A percentile compares a stretch with the other conserved stretches of the same genome.
Conservation (phyloP, 2,888 invertebrate genomes). For the Camponotus fellah region DNA sequence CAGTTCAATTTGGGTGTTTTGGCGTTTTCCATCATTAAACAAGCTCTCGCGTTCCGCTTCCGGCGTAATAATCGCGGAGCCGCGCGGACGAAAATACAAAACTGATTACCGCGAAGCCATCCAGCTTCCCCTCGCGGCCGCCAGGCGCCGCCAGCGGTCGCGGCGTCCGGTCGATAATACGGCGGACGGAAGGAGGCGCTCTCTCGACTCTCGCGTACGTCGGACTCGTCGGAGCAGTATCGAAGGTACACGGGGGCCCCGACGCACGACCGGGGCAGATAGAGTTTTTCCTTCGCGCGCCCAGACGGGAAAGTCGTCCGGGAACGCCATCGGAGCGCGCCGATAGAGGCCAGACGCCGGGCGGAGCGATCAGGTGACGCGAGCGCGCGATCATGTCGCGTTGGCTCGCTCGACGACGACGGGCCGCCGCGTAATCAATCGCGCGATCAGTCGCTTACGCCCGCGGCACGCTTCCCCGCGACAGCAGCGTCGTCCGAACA, state of each 20-base stretch:
- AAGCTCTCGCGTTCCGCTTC: no score
- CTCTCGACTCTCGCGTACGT: constrained; percentile 58
- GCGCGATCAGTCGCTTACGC: constrained; percentile 37
- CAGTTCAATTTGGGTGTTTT: no score
- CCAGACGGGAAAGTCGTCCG: background rate
- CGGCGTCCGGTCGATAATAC: constrained; percentile 81
- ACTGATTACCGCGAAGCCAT: background rate
- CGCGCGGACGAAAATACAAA: constrained; percentile 9
- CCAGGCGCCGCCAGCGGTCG: constrained; percentile 62
- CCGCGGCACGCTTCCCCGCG: constrained; percentile 51
- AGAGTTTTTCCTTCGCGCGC: constrained; percentile 14
- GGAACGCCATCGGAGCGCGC: background rate
- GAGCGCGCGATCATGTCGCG: constrained; percentile 62
- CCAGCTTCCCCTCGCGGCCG: background rate
- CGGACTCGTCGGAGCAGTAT: background rate
- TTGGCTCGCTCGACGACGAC: constrained; percentile 35
- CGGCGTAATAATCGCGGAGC: background rate
- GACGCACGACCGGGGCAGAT: background rate
- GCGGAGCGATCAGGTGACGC: no score
- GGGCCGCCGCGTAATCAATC: constrained; percentile 24
- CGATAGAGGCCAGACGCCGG: constrained; percentile 21
- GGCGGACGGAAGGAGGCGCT: constrained; percentile 75
- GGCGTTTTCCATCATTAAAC: no score
- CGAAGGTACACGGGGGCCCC: background rate
- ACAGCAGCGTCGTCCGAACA: constrained; percentile 44